phyloP scores from a whole-genome alignment of 2,888 invertebrate species.

The Doris montereyensis region DNA sequence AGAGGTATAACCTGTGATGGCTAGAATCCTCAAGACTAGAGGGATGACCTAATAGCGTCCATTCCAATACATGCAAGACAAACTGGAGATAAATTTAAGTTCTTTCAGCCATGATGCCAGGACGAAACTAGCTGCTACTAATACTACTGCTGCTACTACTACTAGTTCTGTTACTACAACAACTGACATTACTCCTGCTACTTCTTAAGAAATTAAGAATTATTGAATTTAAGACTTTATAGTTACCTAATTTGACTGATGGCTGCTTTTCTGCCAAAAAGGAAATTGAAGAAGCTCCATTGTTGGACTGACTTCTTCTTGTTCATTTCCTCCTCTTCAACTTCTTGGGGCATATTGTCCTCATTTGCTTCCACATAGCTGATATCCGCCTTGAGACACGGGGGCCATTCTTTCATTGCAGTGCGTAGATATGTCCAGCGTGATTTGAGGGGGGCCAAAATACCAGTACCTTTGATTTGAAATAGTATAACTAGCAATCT shows the following conservation, averaged over 20 bases:
- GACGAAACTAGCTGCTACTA: not conserved
- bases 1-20: too few relatives aligned
- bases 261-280: slow-evolving; percentile 32
- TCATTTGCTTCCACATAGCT: slow-evolving; percentile 78
- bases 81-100: not conserved
- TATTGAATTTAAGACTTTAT: not conserved
- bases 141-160: too few relatives aligned
- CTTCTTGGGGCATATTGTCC: slow-evolving; percentile 46
- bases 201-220: not conserved
- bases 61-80: too few relatives aligned
- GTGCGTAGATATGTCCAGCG: slow-evolving; percentile 83
- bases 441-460: slow-evolving; percentile 83
- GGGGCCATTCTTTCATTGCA: slow-evolving; percentile 64
- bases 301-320: not conserved
- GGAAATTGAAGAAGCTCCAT: slow-evolving; percentile 40
- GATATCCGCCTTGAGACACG: slow-evolving; percentile 76
- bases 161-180: too few relatives aligned
- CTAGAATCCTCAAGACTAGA: too few relatives aligned
- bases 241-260: too few relatives aligned
- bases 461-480: slow-evolving; percentile 92
- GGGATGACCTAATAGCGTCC: too few relatives aligned
- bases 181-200: not conserved
- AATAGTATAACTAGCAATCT: too few relatives aligned
- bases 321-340: slow-evolving; percentile 8
- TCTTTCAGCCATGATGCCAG: not conserved